A percentile compares a stretch with the other conserved stretches of the same genome.
Evolutionary conservation across 2,888 invertebrate species (phyloP).

Genomic region (Kryphioiulus occultus): DNA sequence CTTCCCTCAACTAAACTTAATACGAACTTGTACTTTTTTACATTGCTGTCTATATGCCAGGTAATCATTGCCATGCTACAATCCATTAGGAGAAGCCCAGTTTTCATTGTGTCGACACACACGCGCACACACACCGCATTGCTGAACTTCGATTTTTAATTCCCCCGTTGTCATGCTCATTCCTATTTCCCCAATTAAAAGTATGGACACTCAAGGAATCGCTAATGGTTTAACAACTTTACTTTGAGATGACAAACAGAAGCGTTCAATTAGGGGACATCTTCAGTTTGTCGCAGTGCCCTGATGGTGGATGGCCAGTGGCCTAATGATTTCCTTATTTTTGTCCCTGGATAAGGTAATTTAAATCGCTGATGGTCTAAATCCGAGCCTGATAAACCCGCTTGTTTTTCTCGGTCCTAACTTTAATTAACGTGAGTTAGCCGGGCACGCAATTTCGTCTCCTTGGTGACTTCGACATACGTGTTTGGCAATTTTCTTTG

Average conservation of each 20-base stretch:
- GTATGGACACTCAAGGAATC: neutral
- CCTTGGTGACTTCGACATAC: neutral
- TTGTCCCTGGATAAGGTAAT: neutral
- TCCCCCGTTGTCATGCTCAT: neutral
- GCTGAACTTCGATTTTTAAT: neutral
- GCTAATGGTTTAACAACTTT: neutral
- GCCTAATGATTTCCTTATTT: conserved; percentile 12
- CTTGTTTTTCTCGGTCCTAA: neutral
- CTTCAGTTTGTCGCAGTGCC: neutral
- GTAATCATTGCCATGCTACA: too few species aligned
- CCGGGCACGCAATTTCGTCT: conserved; percentile 18
- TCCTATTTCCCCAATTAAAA: neutral
- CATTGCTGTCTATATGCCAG: too few species aligned
- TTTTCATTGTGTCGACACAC: too few species aligned
- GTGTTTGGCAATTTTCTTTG: neutral
- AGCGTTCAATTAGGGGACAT: neutral
- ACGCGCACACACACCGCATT: too few species aligned
- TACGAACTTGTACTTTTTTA: too few species aligned
- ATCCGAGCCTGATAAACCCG: neutral
- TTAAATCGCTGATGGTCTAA: conserved; percentile 11
- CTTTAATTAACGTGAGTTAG: neutral
- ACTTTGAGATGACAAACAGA: neutral
- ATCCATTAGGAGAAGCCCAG: too few species aligned
- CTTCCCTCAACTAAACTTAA: too few species aligned
- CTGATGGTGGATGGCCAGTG: neutral